Conservation (phyloP, 2,888 invertebrate genomes). For the Ceramica pisi region DNA sequence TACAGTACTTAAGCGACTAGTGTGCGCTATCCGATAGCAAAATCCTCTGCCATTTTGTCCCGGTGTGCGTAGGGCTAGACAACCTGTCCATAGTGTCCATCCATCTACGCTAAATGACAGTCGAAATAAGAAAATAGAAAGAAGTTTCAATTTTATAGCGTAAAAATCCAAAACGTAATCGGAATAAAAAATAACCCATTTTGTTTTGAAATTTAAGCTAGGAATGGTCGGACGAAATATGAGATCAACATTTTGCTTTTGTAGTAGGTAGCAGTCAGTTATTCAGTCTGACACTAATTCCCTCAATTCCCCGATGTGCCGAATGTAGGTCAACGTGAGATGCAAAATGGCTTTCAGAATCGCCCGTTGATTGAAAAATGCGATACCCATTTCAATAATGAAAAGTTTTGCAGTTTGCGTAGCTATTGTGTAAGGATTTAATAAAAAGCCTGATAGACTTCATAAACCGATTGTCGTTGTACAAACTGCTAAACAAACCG, state of each 20-base stretch:
- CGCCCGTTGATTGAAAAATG: too few relatives aligned
- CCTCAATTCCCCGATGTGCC: not conserved
- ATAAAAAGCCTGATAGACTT: not conserved
- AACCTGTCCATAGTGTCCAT: too few relatives aligned
- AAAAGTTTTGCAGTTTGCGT: not conserved
- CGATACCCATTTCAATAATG: not conserved
- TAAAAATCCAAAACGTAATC: not conserved
- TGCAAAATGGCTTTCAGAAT: conserved; percentile 4
- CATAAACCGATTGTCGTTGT: not conserved
- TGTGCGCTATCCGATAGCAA: too few relatives aligned
- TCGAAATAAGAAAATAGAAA: not conserved
- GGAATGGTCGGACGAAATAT: not conserved
- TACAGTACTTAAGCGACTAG: too few relatives aligned
- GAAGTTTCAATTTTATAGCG: not conserved
- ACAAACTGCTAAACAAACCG: not conserved
- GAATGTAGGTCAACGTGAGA: conserved; percentile 3
- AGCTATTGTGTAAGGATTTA: not conserved
- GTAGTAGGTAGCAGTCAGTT: not conserved
- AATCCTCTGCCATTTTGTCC: too few relatives aligned
- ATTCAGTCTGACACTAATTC: not conserved
- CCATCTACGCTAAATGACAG: not conserved
- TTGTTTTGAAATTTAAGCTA: not conserved
- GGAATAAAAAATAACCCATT: not conserved
- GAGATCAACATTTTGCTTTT: conserved; percentile 7
- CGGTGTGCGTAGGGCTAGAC: too few relatives aligned